Conservation (phyloP, 2,888 invertebrate genomes). For the Deroplatys truncata region DNA sequence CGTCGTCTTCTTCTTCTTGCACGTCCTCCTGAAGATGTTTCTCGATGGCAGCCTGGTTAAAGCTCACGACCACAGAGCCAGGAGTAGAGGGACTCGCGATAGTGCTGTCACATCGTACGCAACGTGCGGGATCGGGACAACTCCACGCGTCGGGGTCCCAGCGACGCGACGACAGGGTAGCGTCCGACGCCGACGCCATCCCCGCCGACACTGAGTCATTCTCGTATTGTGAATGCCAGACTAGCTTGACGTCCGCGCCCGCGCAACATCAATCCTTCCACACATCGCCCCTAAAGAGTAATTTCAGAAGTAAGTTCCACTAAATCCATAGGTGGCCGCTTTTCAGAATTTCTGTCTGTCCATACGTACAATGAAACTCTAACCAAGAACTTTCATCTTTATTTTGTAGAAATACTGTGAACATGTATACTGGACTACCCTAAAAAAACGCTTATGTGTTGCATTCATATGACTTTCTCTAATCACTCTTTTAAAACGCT, state of each 20-base stretch:
- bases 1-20: background rate
- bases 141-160: constrained; percentile 19
- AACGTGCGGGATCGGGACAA: constrained; percentile 17
- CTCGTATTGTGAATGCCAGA: background rate
- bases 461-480: no score
- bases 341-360: no score
- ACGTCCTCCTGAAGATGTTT: background rate
- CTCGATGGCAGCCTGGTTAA: background rate
- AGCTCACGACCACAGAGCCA: background rate
- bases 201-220: constrained; percentile 13
- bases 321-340: no score
- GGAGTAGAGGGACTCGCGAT: background rate
- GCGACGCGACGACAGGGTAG: constrained; percentile 15
- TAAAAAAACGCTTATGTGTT: no score
- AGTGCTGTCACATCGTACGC: constrained; percentile 20
- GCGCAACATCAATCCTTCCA: background rate
- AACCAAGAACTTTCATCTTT: no score
- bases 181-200: constrained; percentile 22
- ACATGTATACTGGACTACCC: no score
- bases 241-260: background rate
- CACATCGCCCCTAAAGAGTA: background rate
- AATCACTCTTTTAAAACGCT: no score
- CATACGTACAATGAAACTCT: no score
- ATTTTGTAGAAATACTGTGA: no score
- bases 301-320: background rate